These are phyloP conservation scores for Lottia gigantea DNA, from an alignment of 2,888 invertebrate genomes.

Conservation along the genomic window DNA sequence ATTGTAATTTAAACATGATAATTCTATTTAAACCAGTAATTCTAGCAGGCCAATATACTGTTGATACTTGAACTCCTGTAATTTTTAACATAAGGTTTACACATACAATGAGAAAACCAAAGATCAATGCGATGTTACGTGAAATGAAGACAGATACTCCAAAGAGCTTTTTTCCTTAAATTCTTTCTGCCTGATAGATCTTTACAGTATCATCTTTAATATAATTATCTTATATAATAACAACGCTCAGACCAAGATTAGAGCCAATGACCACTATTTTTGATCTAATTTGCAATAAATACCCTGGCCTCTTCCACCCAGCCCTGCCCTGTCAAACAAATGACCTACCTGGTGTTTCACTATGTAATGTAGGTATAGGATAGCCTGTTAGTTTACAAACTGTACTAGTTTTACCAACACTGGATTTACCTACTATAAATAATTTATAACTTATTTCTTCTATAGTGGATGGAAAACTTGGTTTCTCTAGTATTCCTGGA, in stretches of 20 bases:
- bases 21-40: conserved; percentile 71
- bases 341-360: conserved; percentile 62
- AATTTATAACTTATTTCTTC: conserved; percentile 74
- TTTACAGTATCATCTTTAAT: too few species aligned
- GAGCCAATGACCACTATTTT: too few species aligned
- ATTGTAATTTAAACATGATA: conserved; percentile 72
- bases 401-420: conserved; percentile 73
- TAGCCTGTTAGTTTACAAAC: conserved; percentile 71
- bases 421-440: conserved; percentile 72
- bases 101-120: too few species aligned
- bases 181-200: too few species aligned
- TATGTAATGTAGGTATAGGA: conserved; percentile 65
- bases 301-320: too few species aligned
- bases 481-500: conserved; percentile 72
- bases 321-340: too few species aligned
- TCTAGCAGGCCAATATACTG: conserved; percentile 74
- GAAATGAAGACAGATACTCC: too few species aligned
- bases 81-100: not conserved
- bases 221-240: too few species aligned
- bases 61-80: conserved; percentile 71
- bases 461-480: conserved; percentile 69
- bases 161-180: too few species aligned
- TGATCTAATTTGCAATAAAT: too few species aligned
- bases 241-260: too few species aligned
- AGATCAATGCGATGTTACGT: too few species aligned